Evolutionary conservation across 1,140 invertebrate species (phyloP), one percentile per base, ranked within the genome.

Genomic region (Diuraphis noxia): DNA sequence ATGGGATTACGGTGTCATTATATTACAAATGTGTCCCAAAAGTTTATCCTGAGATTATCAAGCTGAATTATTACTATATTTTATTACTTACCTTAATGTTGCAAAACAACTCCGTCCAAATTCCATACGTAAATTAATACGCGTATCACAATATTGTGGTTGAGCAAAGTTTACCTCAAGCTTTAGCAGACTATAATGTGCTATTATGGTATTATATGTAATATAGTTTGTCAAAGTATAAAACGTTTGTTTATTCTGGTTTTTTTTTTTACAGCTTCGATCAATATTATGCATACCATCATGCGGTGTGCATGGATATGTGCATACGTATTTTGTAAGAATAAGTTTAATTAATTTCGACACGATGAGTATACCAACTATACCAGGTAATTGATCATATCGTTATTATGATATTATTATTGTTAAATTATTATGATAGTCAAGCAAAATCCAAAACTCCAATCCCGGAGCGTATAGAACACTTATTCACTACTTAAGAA

Each of bases 91-190:
- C 82, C 82, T 81, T 25, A 81, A 81, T 81, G 36, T 81, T 40
- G 17, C 56, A 41, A 84, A 84, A 84, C 82, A 84, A 84, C 30
- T 84, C 82, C 40, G 30, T 34, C 41, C 41, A 46, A 84, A 84
- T 84, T 84, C n/a, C 82, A 30, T 41, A 43, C 82, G 82, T n/a
- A 84, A 34, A 84, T 84, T 84, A 84, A 84, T 84, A 43, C 40
- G 38, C 23, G 38, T 81, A 81, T 40, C 8, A 79, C 34, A 38
- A 81, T 40, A 81, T 81, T 23, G 79, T 25, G 9, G 36, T 81
- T 81, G 36, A 38, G 36, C 23, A 81, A 81, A 81, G 79, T 81
- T 81, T 81, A 81, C 79, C 9, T 40, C 23, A 2, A 81, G 79
- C 36, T 81, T 81, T 38, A 25, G 79, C 21, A 30, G 79, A 81